Evolutionary conservation across 1,140 invertebrate species (phyloP), one percentile per base, ranked within the genome.

Genomic region (Diachasma alloeum): DNA sequence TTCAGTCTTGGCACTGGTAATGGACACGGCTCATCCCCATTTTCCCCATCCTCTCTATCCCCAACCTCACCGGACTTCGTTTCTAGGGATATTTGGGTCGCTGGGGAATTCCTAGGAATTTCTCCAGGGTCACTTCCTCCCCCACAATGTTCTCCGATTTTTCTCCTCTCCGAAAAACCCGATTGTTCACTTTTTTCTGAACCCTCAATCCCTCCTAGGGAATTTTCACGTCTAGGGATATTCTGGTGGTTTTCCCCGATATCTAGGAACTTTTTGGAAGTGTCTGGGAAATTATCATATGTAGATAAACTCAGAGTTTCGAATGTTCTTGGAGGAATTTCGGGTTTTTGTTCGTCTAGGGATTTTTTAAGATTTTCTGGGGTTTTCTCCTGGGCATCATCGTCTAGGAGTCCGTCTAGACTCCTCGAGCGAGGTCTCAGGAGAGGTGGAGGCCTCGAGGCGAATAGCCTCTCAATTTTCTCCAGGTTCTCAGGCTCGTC

Each of bases 331-430:
- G 10, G 19, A 48, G 4, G 44, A 42, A 17, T 13, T 11, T 13
- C 15, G 13, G 39, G 59, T 77, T 82, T 71, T 80, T 73, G 17
- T 74, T 56, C 53, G 24, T 46, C 44, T 15, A 46, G 44, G 1
- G 44, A 53, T 53, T 53, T 53, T 19, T 48, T n/a, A 5, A n/a
- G n/a, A 53, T 15, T 17, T 53, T 53, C 48, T 19, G 48, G 48
- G 4, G 6, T 1, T 53, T 53, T 31, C 44, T 74, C 84, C 82
- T 72, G 81, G 82, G n/a, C 66, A 13, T 81, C 85, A 74, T 90
- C 87, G 77, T 91, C 90, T 22, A 93, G 79, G 15, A 94, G 88
- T 82, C 92, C 93, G 82, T 94, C 93, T 78, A 93, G 90, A 88
- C 94, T 95, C 74, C 92, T 91, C n/a, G 92, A 93, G 79, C 92